phyloP scores from a whole-genome alignment of 2,797 vertebrate species.

The Acanthurus leucopareius region DNA sequence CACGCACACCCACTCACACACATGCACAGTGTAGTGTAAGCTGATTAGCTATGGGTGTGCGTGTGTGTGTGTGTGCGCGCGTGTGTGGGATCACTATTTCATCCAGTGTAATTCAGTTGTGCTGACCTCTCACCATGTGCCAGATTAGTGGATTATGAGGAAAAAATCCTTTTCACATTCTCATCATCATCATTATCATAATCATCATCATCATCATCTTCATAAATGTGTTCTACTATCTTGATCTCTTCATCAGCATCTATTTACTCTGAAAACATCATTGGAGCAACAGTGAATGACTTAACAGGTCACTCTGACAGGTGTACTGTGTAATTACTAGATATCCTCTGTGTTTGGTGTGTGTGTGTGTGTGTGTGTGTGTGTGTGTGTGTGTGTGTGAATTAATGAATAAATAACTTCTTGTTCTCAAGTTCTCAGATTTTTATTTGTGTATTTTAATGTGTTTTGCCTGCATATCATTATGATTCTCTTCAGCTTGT shows the following conservation, averaged over 20 bases:
- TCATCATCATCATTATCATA: constrained; percentile 24
- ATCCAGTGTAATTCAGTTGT: constrained; percentile 41
- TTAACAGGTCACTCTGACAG: background rate
- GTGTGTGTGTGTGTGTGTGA: no score
- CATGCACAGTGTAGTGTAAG: constrained; percentile 46
- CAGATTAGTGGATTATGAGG: constrained; percentile 58
- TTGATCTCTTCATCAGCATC: constrained; percentile 10
- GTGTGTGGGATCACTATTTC: constrained; percentile 32
- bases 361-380: no score
- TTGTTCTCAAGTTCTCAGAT: no score
- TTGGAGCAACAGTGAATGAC: constrained; percentile 9
- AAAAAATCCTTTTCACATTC: constrained; percentile 24
- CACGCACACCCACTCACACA: constrained; percentile 46
- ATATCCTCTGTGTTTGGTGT: no score
- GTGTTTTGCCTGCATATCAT: no score
- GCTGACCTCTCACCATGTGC: constrained; percentile 57
- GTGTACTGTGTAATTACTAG: no score
- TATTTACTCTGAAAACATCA: background rate
- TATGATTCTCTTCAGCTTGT: no score
- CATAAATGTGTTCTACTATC: background rate
- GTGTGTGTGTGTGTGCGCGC: constrained; percentile 2
- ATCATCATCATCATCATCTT: constrained; percentile 21
- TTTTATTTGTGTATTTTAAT: no score
- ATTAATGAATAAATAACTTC: no score
- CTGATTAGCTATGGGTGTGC: constrained; percentile 50